phyloP scores from a whole-genome alignment of 2,888 invertebrate genomes.

The Folsomia candida region DNA sequence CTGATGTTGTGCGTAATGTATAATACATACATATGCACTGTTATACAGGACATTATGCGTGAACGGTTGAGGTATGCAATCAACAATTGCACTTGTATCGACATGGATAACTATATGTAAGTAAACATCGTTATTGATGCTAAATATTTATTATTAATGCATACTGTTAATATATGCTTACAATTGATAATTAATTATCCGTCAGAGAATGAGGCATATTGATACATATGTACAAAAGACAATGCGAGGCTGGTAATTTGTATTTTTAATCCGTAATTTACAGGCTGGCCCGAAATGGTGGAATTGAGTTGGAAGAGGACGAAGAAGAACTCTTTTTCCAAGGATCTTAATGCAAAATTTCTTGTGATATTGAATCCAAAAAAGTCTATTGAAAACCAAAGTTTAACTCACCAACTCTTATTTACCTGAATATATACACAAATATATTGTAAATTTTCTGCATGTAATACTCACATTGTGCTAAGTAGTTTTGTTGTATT shows the following conservation, averaged over 20 bases:
- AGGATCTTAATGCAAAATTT: background rate
- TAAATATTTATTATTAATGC: no score
- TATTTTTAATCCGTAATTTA: no score
- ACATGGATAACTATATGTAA: slow-evolving; percentile 70
- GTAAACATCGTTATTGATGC: no score
- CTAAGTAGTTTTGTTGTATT: background rate
- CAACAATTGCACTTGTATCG: slow-evolving; percentile 66
- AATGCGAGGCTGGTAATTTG: no score
- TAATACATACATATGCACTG: no score
- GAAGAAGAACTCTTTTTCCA: slow-evolving; percentile 53
- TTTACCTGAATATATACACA: background rate
- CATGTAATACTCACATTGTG: background rate
- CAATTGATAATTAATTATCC: no score
- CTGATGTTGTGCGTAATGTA: background rate
- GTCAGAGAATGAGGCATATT: no score
- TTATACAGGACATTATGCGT: slow-evolving; percentile 59
- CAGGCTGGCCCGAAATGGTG: slow-evolving; percentile 64
- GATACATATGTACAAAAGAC: no score
- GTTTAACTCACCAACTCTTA: no score
- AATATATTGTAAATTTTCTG: background rate
- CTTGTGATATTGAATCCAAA: slow-evolving; percentile 12
- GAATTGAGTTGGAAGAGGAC: slow-evolving; percentile 57
- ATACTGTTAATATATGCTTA: no score
- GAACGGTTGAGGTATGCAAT: slow-evolving; percentile 65
- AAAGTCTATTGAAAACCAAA: background rate